Conservation (phyloP, 2,113 vertebrate species). For the Perccottus glenii region DNA sequence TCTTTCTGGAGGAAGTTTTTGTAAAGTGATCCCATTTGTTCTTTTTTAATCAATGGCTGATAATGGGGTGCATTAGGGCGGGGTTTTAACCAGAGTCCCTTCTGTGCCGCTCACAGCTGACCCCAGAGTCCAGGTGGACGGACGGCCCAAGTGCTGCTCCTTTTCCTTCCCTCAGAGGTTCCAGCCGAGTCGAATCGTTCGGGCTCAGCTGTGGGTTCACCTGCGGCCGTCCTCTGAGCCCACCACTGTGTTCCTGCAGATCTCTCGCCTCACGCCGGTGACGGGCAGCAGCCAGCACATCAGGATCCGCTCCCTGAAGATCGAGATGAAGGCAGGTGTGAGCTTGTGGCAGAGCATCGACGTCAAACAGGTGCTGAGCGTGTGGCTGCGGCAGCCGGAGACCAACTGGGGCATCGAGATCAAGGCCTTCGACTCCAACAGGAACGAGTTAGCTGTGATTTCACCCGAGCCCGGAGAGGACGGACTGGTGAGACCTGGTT, state of each 20-base stretch:
- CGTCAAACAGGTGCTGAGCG: constrained; percentile 93
- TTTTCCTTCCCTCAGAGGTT: constrained; percentile 95
- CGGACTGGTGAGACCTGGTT: constrained; percentile 87
- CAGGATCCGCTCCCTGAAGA: constrained; percentile 95
- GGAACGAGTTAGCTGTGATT: constrained; percentile 91
- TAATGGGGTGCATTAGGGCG: no score
- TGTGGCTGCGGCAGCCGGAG: constrained; percentile 98
- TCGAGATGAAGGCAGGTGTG: constrained; percentile 90
- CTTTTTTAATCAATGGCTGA: no score
- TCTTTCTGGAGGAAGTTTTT: no score
- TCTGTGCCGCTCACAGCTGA: constrained; percentile 83
- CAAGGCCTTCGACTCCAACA: constrained; percentile 91
- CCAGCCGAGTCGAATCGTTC: constrained; percentile 90
- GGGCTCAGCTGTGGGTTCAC: constrained; percentile 96
- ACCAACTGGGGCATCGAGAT: constrained; percentile 99
- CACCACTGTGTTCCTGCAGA: constrained; percentile 95
- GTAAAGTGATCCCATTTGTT: no score
- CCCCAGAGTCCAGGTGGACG: constrained; percentile 85
- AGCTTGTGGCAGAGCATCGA: constrained; percentile 98
- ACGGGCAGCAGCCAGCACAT: constrained; percentile 86
- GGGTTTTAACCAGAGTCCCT: background rate
- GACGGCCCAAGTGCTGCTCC: constrained; percentile 93
- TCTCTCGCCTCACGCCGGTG: constrained; percentile 92
- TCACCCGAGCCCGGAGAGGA: constrained; percentile 89
- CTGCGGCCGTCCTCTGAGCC: constrained; percentile 86